Base-by-base conservation (phyloP, 2,888 invertebrate species). In the Hipparchia sbordonii region DNA sequence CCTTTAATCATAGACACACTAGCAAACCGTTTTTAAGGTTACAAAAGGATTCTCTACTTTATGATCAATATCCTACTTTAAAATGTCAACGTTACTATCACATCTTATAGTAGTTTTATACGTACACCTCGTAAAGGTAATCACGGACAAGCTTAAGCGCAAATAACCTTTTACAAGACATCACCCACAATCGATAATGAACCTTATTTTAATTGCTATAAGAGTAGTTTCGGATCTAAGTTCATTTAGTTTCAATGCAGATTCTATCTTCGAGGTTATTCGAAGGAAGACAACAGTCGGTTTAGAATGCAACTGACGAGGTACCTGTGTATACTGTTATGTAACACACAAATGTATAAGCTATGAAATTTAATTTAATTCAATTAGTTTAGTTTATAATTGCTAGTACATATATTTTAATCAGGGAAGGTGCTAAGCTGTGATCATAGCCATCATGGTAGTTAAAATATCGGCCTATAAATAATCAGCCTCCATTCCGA, bases 231-330 rank as follows among this genome's bases (percentile, higher is more conserved):
- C n/a, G 46, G 48, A 48, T 39, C 70, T 71, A 74, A 57, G 61
- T 52, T 59, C 61, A 67, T 45, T 62, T 74, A 54, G 70, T 78
- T 73, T 71, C 68, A 78, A 73, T 71, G 51, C 65, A 75, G 80
- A 80, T 79, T 72, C 65, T 79, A 80, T 80, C 80, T 77, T 67
- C 79, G 80, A 81, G 80, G 79, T 78, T 79, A 80, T 63, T 70
- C 74, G 76, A 77, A 79, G 80, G 80, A 81, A 80, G 78, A 78
- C 67, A 74, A 72, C 56, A 70, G 67, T 60, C 72, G 60, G 70
- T 61, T 67, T 66, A 72, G 71, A 75, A 73, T 68, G 59, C 68
- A 68, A 68, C 59, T 33, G 46, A 57, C 67, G 56, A 13, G 39
- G 33, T 54, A 67, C 67, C 70, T 67, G 63, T 54, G 67, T 65